Conservation (phyloP, 2,797 vertebrate genomes). For the Paratrypauchen microcephalus region DNA sequence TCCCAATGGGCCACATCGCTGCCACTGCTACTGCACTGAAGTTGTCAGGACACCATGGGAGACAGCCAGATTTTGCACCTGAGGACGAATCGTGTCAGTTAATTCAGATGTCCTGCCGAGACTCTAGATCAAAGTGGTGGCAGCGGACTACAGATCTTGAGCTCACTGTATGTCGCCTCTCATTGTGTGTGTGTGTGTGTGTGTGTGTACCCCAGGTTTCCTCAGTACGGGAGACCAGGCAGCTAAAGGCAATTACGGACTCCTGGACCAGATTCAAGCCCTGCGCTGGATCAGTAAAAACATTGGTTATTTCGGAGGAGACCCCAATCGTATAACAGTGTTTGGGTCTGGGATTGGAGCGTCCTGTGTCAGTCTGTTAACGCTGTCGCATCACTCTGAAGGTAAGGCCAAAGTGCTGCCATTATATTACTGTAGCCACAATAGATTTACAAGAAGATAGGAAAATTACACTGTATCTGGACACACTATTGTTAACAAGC, state of each 20-base stretch:
- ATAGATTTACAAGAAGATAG: background rate
- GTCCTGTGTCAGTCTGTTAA: conserved; percentile 96
- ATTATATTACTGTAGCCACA: background rate
- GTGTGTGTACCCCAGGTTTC: conserved; percentile 81
- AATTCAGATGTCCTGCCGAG: conserved; percentile 34
- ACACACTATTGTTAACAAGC: background rate
- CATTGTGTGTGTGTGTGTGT: conserved; percentile 9
- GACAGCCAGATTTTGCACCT: conserved; percentile 49
- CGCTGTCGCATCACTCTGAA: conserved; percentile 98
- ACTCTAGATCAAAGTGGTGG: conserved; percentile 52
- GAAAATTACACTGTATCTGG: background rate
- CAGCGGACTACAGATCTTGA: conserved; percentile 31
- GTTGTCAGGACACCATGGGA: conserved; percentile 34
- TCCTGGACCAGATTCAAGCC: conserved; percentile 97
- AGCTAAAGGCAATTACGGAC: conserved; percentile 97
- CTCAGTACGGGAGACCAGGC: conserved; percentile 99
- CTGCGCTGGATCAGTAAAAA: conserved; percentile 90
- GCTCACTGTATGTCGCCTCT: conserved; percentile 22
- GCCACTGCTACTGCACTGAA: conserved; percentile 16
- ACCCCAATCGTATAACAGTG: conserved; percentile 83
- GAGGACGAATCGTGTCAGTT: conserved; percentile 46
- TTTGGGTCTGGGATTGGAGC: conserved; percentile 98
- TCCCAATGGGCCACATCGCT: conserved; percentile 18
- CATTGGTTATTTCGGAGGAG: conserved; percentile 81
- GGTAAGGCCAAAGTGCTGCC: conserved; percentile 78